Conservation (phyloP, 2,113 vertebrate genomes). For the Catharus minimus region DNA sequence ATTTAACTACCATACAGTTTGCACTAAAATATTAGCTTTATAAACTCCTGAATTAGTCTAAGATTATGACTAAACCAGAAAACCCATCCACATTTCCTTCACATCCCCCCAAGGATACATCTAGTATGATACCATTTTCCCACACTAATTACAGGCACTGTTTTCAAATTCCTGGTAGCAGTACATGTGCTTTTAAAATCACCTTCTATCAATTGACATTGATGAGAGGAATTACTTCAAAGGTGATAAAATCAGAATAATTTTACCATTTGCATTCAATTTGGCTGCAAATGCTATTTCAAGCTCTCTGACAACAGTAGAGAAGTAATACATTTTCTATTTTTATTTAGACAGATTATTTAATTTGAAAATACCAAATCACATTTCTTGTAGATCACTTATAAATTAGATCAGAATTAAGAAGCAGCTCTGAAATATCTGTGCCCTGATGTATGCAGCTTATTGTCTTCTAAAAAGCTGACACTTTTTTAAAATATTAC, state of each 20-base stretch:
- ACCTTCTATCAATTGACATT: neutral
- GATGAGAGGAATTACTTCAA: neutral
- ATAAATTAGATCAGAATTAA: conserved; percentile 13
- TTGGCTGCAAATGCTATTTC: neutral
- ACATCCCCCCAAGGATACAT: neutral
- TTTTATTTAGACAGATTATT: conserved; percentile 23
- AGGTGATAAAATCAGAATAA: neutral
- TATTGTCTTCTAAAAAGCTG: neutral
- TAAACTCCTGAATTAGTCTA: neutral
- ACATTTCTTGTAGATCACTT: neutral
- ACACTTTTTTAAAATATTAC: neutral
- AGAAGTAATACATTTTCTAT: neutral
- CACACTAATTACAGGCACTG: neutral
- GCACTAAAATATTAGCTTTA: neutral
- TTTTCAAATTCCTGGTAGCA: neutral
- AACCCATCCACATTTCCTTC: neutral
- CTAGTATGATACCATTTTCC: neutral
- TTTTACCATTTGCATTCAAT: neutral
- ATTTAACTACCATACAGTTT: neutral
- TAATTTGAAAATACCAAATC: conserved; percentile 24
- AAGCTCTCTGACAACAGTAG: neutral
- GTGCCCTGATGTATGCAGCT: neutral
- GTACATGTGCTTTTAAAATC: neutral
- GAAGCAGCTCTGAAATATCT: neutral
- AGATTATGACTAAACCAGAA: neutral